Percentiles rank a stretch among this genome's conserved stretches.
Evolutionary conservation across 2,888 invertebrate species (phyloP).

Genomic region (Trachelus tabidus): DNA sequence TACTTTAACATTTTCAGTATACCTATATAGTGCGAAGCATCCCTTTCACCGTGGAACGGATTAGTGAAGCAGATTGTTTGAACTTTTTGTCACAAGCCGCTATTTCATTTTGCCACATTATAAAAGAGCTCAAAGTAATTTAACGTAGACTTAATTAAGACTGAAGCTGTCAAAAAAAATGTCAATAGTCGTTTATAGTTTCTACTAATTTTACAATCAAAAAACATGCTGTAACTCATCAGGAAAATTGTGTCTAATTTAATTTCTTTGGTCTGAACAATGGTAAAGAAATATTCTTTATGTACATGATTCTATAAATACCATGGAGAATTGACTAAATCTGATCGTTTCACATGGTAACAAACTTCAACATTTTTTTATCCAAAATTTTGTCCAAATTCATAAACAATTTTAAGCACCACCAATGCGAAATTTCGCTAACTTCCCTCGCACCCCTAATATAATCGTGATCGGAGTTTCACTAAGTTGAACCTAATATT

Average conservation of each 20-base stretch:
- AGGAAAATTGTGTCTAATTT: not conserved
- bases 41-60: not conserved
- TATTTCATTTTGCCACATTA: not conserved
- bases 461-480: slow-evolving; percentile 19
- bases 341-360: not conserved
- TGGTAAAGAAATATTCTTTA: not conserved
- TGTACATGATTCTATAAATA: not conserved
- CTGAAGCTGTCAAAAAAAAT: not conserved
- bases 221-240: not conserved
- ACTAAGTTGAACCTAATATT: slow-evolving; percentile 54
- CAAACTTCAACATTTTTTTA: not conserved
- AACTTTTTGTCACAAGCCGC: slow-evolving; percentile 6
- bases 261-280: too few species aligned
- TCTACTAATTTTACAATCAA: not conserved
- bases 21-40: not conserved
- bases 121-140: not conserved
- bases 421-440: slow-evolving; percentile 25
- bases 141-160: not conserved
- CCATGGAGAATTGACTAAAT: not conserved
- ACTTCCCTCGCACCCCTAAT: slow-evolving; percentile 25
- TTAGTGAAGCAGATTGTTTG: not conserved
- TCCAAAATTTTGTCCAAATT: not conserved
- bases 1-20: not conserved
- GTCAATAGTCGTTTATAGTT: not conserved
- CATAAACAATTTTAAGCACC: slow-evolving; percentile 17